These are phyloP conservation scores for Orthosia gracilis DNA, from an alignment of 2,888 invertebrate genomes.

Conservation along the genomic window DNA sequence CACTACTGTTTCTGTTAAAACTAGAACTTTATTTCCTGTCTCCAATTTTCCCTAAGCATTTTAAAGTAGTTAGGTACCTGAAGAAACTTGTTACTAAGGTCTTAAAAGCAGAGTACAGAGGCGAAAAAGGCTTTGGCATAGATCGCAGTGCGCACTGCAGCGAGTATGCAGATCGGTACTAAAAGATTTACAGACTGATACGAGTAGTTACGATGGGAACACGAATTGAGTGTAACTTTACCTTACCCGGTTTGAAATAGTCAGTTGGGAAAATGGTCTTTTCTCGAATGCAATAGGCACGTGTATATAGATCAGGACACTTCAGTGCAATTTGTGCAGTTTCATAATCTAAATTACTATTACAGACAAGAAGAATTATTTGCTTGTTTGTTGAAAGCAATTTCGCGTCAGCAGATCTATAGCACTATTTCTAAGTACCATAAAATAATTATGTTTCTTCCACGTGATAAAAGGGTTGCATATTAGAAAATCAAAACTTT, in stretches of 20 bases:
- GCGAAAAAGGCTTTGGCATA: constrained; percentile 28
- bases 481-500: too few species aligned
- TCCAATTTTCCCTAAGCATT: background rate
- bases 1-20: background rate
- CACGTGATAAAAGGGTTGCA: too few species aligned
- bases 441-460: too few species aligned
- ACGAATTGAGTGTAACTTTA: constrained; percentile 26
- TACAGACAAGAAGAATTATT: too few species aligned
- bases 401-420: too few species aligned
- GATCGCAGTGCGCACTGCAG: constrained; percentile 46
- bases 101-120: constrained; percentile 10
- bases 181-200: constrained; percentile 52
- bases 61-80: background rate
- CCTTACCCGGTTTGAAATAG: background rate
- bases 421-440: too few species aligned
- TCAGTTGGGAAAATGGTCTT: background rate
- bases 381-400: too few species aligned
- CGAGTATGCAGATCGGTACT: constrained; percentile 50
- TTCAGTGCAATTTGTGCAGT: background rate
- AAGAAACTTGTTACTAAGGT: constrained; percentile 12
- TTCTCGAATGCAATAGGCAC: background rate
- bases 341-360: background rate
- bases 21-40: background rate
- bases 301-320: background rate
- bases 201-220: constrained; percentile 22